Conservation (phyloP, 2,888 invertebrate genomes). For the Lithophane socia region DNA sequence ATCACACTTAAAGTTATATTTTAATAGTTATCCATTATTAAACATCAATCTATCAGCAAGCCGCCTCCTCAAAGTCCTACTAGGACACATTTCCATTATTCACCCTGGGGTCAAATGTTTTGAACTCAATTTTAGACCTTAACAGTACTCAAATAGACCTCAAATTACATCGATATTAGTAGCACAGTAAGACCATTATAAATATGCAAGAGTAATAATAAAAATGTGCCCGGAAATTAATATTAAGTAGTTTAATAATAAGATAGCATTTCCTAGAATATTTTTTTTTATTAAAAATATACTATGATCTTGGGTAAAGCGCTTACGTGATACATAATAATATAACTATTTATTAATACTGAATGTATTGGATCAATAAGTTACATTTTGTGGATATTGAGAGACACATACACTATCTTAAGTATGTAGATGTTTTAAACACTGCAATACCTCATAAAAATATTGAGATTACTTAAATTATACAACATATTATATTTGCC, state of each 20-base stretch:
- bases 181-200: conserved; percentile 38
- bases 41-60: conserved; percentile 65
- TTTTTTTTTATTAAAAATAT: conserved; percentile 80
- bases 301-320: conserved; percentile 81
- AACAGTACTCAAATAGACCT: conserved; percentile 43
- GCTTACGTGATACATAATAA: conserved; percentile 70
- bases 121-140: conserved; percentile 79
- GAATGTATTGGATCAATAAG: conserved; percentile 72
- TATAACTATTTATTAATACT: conserved; percentile 78
- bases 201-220: conserved; percentile 61
- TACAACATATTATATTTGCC: conserved; percentile 1
- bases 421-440: conserved; percentile 3
- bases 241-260: conserved; percentile 40
- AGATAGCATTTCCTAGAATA: conserved; percentile 55
- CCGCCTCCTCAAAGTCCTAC: conserved; percentile 63
- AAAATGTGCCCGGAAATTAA: conserved; percentile 65
- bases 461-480: conserved; percentile 23
- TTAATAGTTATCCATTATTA: conserved; percentile 48
- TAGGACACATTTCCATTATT: conserved; percentile 71
- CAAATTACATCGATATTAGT: conserved; percentile 44
- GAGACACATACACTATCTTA: conserved; percentile 51
- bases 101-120: conserved; percentile 69
- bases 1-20: conserved; percentile 47
- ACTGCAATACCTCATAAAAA: conserved; percentile 39
- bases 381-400: conserved; percentile 56